Evolutionary conservation across 2,797 vertebrate genomes (phyloP).

Genomic region (Lepidocolaptes lacrymiger): DNA sequence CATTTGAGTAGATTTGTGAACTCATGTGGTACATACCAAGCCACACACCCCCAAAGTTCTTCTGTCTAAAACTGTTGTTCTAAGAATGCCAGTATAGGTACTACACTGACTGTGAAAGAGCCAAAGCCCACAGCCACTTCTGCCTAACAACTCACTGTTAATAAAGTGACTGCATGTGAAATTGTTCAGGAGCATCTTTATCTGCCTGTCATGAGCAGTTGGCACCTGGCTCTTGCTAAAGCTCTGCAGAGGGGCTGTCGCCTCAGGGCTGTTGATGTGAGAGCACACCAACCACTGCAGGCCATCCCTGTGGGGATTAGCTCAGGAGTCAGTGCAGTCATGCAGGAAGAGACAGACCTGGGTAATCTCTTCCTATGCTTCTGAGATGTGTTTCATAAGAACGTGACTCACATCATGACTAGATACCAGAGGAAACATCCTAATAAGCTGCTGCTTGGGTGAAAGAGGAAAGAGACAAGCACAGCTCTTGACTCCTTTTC

Average conservation of each 20-base stretch:
- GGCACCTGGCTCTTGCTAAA: not conserved
- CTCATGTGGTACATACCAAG: rapidly evolving
- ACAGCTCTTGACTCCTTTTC: not conserved
- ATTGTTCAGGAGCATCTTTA: not conserved
- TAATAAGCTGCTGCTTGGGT: not conserved
- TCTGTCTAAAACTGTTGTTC: not conserved
- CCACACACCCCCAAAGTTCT: not conserved
- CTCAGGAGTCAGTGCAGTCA: not conserved
- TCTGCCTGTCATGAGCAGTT: not conserved
- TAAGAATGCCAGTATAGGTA: not conserved
- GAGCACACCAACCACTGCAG: not conserved
- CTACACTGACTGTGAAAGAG: not conserved
- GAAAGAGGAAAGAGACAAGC: not conserved
- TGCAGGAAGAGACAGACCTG: not conserved
- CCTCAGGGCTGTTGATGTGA: not conserved
- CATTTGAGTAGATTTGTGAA: not conserved
- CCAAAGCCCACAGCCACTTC: not conserved
- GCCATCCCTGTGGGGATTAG: rapidly evolving
- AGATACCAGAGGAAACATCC: not conserved
- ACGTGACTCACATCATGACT: rapidly evolving
- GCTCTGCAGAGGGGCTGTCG: not conserved
- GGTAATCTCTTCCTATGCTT: not conserved
- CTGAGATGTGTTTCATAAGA: not conserved
- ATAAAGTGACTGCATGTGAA: not conserved
- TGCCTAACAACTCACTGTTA: not conserved